phyloP scores from a whole-genome alignment of 2,113 vertebrate genomes.

The Progne subis region DNA sequence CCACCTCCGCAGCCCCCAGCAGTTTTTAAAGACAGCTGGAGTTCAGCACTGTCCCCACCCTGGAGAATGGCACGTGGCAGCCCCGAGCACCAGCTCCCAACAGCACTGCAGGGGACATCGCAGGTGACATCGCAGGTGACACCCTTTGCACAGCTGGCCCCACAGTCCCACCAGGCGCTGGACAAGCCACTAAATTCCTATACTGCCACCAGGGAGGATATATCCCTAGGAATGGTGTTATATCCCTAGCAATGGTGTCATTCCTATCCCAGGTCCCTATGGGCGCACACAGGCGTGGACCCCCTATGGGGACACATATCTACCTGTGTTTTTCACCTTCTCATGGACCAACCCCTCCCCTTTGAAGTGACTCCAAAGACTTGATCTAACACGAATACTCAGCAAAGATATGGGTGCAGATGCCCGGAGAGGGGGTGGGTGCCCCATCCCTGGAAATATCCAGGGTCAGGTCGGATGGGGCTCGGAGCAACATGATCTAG shows the following conservation, averaged over 20 bases:
- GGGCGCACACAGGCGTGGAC: slow-evolving; percentile 66
- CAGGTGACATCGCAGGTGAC: rapidly evolving
- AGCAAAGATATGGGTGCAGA: neutral
- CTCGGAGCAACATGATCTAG: neutral
- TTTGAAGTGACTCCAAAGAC: slow-evolving; percentile 62
- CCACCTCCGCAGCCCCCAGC: rapidly evolving
- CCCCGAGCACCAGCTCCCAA: rapidly evolving
- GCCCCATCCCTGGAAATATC: neutral
- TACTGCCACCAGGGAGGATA: neutral
- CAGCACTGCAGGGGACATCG: neutral
- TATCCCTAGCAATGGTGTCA: slow-evolving; percentile 51
- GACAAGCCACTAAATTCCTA: neutral
- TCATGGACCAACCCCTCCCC: slow-evolving; percentile 61
- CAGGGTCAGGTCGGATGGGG: neutral
- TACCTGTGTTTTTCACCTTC: slow-evolving; percentile 50
- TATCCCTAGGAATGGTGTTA: too few species aligned
- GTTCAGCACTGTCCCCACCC: neutral
- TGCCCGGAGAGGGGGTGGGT: neutral
- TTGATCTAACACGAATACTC: slow-evolving; percentile 57
- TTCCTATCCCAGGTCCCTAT: slow-evolving; percentile 73
- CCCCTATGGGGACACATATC: slow-evolving; percentile 69
- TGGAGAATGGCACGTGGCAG: rapidly evolving
- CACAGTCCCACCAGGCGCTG: rapidly evolving
- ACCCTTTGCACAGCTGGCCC: neutral
- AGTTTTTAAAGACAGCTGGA: neutral